Conservation (phyloP, 2,113 vertebrate genomes). For the Pheucticus melanocephalus region DNA sequence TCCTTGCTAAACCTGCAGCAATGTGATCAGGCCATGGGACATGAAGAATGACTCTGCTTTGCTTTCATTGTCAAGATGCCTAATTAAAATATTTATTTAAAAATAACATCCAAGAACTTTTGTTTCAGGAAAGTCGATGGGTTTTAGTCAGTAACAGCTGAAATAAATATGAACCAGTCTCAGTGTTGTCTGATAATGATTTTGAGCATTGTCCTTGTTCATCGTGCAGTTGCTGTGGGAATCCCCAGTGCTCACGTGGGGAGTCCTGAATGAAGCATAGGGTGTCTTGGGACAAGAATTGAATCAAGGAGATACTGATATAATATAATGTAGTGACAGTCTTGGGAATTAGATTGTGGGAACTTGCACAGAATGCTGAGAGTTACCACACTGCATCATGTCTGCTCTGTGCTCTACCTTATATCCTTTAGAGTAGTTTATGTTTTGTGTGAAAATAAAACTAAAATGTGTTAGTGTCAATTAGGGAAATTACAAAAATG, state of each 20-base stretch:
- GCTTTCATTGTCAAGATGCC: neutral
- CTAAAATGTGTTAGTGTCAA: neutral
- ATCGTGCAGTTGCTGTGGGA: neutral
- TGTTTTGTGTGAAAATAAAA: neutral
- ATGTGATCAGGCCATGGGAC: neutral
- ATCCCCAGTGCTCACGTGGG: neutral
- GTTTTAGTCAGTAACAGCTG: neutral
- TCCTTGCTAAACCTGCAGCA: neutral
- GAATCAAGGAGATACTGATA: neutral
- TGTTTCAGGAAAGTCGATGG: neutral
- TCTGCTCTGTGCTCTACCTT: neutral
- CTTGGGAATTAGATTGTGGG: neutral
- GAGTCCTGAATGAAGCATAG: neutral
- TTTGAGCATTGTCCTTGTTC: neutral
- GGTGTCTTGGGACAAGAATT: neutral
- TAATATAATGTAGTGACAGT: neutral
- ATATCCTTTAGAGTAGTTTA: neutral
- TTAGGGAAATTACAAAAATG: neutral
- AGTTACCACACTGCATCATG: neutral
- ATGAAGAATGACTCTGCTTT: neutral
- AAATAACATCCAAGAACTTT: neutral
- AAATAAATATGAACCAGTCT: neutral
- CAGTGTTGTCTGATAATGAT: neutral
- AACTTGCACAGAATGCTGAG: neutral
- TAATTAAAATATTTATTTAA: neutral